Evolutionary conservation across 2,888 invertebrate species (phyloP), one percentile per base, ranked within the genome.

Genomic region (Agapostemon virescens): DNA sequence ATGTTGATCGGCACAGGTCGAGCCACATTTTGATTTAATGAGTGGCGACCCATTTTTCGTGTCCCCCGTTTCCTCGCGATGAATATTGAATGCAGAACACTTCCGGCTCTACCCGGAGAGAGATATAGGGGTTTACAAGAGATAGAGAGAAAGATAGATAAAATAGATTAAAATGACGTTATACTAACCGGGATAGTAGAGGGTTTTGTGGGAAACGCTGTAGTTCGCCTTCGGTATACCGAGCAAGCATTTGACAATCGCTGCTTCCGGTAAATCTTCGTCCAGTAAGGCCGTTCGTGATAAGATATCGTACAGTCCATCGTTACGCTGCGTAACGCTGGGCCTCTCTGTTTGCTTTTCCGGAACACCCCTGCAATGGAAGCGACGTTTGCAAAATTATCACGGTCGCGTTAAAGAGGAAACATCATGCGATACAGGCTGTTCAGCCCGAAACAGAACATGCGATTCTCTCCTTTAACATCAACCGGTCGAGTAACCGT

Each of bases 121-220:
- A 67, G 40, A 70, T 70, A 68, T 55, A 69, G 68, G 33, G 52
- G 52, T 15, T 17, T 45, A 42, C 67, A 17, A 69, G 42, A 74
- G 63, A 64, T 26, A 70, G 79, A 71, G 45, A 75, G 40, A 15
- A 67, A 81, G 63, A 81, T 70, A 77, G 63, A 71, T 74, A 30
- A 61, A 58, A 73, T 15, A 78, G 69, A 64, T 71, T 70, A 70
- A 77, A 82, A 79, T 58, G 79, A 66, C 67, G 67, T 55, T 58
- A 78, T 52, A 88, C 91, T 93, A 77, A 92, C 92, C 92, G 45
- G 90, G 87, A 76, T 91, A 90, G 87, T 91, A 90, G 77, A 90
- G 88, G 73, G 89, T 83, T 78, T 90, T 88, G 79, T 86, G 90
- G 33, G 91, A 89, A 81, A 89, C 88, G 77, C 86, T 91, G 84